These are phyloP conservation scores for Meandrusa payeni DNA, from an alignment of 2,888 invertebrate species.

Conservation along the genomic window DNA sequence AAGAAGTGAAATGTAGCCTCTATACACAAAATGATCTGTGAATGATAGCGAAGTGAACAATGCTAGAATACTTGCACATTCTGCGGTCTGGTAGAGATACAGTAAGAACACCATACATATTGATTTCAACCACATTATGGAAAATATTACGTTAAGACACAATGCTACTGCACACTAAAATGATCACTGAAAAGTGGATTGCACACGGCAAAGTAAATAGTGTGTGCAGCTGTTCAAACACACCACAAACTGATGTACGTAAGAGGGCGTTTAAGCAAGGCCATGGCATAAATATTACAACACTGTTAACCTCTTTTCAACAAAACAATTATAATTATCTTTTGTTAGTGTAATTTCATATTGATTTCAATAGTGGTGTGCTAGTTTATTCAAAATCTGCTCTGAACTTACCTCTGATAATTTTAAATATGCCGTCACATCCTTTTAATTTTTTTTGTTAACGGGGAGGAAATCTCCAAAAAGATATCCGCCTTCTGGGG, in stretches of 20 bases:
- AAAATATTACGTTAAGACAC: slow-evolving; percentile 3
- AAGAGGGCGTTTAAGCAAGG: slow-evolving; percentile 6
- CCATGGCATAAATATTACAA: slow-evolving; percentile 1
- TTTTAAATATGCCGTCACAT: no score
- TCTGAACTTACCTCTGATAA: no score
- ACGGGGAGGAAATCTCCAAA: no score
- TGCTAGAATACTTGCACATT: slow-evolving; percentile 57
- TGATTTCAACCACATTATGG: slow-evolving; percentile 37
- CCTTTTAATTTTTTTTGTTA: no score
- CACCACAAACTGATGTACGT: slow-evolving; percentile 1
- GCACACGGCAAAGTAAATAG: not conserved
- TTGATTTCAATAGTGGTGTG: no score
- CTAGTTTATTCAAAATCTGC: no score
- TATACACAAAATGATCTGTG: slow-evolving; percentile 63
- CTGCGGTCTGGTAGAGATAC: slow-evolving; percentile 33
- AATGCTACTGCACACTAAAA: slow-evolving; percentile 10
- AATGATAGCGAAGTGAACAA: slow-evolving; percentile 65
- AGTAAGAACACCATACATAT: slow-evolving; percentile 32
- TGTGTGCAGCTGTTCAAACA: slow-evolving; percentile 19
- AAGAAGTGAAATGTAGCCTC: slow-evolving; percentile 60
- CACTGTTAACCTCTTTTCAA: not conserved
- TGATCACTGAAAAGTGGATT: not conserved
- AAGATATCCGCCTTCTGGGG: no score
- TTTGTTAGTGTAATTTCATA: no score
- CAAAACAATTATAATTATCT: not conserved